Conservation (phyloP, 1,140 invertebrate genomes). For the Monomorium pharaonis region DNA sequence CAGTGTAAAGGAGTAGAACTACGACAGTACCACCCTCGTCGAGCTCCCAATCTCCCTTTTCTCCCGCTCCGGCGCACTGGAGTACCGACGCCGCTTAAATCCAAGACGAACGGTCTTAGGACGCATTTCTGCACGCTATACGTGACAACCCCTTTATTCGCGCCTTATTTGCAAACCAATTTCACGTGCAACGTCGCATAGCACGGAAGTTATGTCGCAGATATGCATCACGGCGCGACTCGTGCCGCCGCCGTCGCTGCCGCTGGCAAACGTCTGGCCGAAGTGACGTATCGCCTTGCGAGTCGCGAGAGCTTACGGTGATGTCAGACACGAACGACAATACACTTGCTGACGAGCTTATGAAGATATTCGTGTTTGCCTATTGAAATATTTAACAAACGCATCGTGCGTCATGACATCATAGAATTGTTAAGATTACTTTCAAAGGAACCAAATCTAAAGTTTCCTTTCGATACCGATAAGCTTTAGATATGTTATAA, state of each 20-base stretch:
- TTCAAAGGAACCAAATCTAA: too few species aligned
- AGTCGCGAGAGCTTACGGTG: conserved; percentile 18
- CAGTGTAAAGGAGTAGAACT: conserved; percentile 29
- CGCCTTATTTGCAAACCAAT: conserved; percentile 73
- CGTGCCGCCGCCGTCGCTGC: neutral
- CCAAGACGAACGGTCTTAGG: conserved; percentile 69
- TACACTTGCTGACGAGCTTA: neutral
- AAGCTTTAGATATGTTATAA: too few species aligned
- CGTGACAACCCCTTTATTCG: conserved; percentile 52
- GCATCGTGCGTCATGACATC: neutral
- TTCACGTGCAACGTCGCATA: conserved; percentile 64
- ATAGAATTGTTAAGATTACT: too few species aligned
- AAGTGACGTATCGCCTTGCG: conserved; percentile 10
- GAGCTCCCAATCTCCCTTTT: neutral
- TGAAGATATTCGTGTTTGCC: neutral
- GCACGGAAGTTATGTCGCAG: conserved; percentile 54
- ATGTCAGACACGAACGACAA: neutral
- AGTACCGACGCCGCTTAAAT: conserved; percentile 67
- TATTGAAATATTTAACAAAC: neutral
- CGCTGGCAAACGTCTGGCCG: conserved; percentile 19
- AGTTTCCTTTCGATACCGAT: too few species aligned
- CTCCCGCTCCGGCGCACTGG: conserved; percentile 36
- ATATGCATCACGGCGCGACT: conserved; percentile 49
- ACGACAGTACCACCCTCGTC: conserved; percentile 26
- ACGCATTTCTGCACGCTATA: conserved; percentile 62